A percentile compares a stretch with the other conserved stretches of the same genome.
Conservation (phyloP, 2,113 vertebrate genomes). For the Serinus canaria region DNA sequence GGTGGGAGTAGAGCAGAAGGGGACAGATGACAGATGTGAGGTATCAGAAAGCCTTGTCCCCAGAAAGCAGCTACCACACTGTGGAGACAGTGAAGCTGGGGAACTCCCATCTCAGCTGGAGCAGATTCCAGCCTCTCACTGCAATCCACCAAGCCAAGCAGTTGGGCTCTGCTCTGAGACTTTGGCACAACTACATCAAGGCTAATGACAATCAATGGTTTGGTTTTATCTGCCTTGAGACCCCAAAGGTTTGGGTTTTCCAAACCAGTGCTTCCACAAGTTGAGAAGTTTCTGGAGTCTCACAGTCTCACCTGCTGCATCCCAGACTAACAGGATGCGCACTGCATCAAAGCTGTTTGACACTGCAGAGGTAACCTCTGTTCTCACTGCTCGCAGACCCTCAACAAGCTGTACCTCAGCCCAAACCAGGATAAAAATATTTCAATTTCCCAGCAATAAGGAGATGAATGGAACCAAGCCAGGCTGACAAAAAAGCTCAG, state of each 20-base stretch:
- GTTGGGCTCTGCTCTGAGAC: neutral
- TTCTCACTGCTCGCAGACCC: neutral
- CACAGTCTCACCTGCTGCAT: neutral
- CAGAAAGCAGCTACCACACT: neutral
- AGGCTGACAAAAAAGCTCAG: neutral
- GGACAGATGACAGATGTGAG: neutral
- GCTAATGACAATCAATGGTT: neutral
- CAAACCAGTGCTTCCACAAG: neutral
- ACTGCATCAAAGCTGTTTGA: neutral
- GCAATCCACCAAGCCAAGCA: neutral
- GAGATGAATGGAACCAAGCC: neutral
- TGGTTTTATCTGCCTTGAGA: neutral
- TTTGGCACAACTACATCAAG: neutral
- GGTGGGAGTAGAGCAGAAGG: neutral
- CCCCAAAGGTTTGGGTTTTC: neutral
- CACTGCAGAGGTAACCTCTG: neutral
- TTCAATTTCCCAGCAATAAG: neutral
- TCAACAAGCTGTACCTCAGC: neutral
- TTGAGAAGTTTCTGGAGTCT: neutral
- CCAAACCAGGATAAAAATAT: neutral
- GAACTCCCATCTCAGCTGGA: neutral
- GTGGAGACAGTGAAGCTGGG: neutral
- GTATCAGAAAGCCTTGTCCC: neutral
- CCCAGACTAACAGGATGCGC: neutral
- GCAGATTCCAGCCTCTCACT: neutral